phyloP scores from a whole-genome alignment of 2,113 vertebrate species.

The Bubo scandiacus region DNA sequence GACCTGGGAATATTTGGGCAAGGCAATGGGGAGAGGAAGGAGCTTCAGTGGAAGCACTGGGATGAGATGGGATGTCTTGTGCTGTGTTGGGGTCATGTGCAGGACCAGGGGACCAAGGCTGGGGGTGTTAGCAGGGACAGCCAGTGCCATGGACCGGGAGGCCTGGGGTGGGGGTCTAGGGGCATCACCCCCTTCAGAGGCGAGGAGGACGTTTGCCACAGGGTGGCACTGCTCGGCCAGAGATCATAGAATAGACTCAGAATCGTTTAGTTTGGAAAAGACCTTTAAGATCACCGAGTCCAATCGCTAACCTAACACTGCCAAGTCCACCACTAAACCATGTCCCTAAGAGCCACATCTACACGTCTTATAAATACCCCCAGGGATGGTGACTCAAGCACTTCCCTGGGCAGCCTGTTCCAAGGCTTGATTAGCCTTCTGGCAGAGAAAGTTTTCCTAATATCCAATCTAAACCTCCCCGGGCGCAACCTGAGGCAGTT shows the following conservation, averaged over 20 bases:
- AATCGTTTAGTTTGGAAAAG: background rate
- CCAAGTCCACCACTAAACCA: background rate
- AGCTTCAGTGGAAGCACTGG: background rate
- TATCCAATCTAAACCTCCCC: background rate
- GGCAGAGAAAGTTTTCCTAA: background rate
- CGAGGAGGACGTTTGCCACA: background rate
- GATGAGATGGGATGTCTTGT: background rate
- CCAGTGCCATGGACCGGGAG: background rate
- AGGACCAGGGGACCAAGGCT: background rate
- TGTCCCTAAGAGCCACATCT: background rate
- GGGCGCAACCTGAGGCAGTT: background rate
- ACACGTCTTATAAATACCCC: background rate
- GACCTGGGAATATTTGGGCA: background rate
- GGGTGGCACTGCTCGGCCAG: conserved; percentile 31
- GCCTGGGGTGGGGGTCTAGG: no score
- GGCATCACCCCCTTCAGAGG: accelerated
- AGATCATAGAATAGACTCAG: no score
- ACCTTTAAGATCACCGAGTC: background rate
- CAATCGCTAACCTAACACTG: background rate
- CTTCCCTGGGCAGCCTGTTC: background rate
- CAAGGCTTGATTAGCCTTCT: background rate
- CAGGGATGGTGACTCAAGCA: background rate
- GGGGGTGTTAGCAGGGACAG: background rate
- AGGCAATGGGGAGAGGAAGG: accelerated
- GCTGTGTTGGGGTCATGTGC: accelerated